phyloP scores from a whole-genome alignment of 2,888 invertebrate species.

The Amaurobius ferox region DNA sequence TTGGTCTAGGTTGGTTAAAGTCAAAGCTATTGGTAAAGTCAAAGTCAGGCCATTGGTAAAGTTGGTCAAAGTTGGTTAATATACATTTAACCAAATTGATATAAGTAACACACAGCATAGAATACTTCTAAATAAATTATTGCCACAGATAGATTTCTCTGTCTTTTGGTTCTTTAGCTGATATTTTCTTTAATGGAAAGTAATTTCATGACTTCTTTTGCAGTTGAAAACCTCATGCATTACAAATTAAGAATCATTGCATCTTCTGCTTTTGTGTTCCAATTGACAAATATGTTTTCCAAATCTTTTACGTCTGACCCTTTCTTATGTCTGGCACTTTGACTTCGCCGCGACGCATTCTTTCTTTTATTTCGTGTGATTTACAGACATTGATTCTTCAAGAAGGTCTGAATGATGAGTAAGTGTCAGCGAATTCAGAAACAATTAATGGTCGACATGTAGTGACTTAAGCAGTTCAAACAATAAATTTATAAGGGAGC shows the following conservation, averaged over 20 bases:
- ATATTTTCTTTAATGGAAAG: not conserved
- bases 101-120: no score
- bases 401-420: constrained; percentile 24
- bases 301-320: constrained; percentile 8
- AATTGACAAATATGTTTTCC: constrained; percentile 22
- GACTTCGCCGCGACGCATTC: constrained; percentile 11
- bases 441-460: constrained; percentile 61
- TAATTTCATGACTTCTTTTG: not conserved
- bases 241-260: not conserved
- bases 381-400: constrained; percentile 43
- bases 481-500: no score
- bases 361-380: constrained; percentile 33
- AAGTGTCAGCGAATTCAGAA: constrained; percentile 59
- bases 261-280: constrained; percentile 33
- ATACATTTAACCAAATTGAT: no score
- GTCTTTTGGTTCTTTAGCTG: no score
- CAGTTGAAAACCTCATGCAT: not conserved
- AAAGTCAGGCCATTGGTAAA: no score
- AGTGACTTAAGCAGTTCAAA: no score
- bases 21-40: no score
- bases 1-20: no score
- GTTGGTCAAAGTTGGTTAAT: no score
- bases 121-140: no score
- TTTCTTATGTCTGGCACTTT: no score
- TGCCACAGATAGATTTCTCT: no score